Base-by-base conservation (phyloP, 2,888 invertebrate genomes). In the Synergus gifuensis region DNA sequence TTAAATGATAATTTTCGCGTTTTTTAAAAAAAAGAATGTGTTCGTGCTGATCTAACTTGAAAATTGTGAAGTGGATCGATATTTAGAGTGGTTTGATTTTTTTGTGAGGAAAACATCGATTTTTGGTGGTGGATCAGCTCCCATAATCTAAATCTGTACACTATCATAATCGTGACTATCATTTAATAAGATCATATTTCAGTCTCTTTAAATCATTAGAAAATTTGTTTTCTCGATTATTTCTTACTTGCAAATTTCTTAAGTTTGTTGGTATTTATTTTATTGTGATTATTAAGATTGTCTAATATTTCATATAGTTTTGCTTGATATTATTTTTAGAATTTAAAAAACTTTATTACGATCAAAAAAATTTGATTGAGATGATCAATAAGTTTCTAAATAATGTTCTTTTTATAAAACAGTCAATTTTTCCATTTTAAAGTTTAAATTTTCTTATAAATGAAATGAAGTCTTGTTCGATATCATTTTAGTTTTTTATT, bases 41-140 rank as follows among this genome's bases (percentile, higher is more conserved):
- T 36, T 44, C 60, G 77, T 36, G 62, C 36, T 69, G 54, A 76
- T 54, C 54, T n/a, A 54, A n/a, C n/a, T 28, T 14, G n/a, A 73
- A 73, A 73, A 54, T 36, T 54, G 73, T 54, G 73, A 36, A 73
- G 73, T 73, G 73, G 22, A 12, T 54, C 16, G 11, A 73, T 54
- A 40, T 69, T 69, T n/a, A 73, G 9, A 54, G 73, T 73, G 73
- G 49, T 54, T 54, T 73, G 9, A 9, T 73, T 46, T 44, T 67
- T 67, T 67, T 22, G 67, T 46, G 67, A 60, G 5, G 12, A 42
- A 67, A 44, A 67, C 67, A 67, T 22, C 18, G 16, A 44, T 44
- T 66, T 67, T 67, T 67, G 44, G n/a, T 44, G 44, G 7, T 44
- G 14, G 44, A 67, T 44, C 22, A 67, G 11, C n/a, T 66, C 42